Conservation (phyloP, 2,888 invertebrate genomes). For the Lagria hirta region DNA sequence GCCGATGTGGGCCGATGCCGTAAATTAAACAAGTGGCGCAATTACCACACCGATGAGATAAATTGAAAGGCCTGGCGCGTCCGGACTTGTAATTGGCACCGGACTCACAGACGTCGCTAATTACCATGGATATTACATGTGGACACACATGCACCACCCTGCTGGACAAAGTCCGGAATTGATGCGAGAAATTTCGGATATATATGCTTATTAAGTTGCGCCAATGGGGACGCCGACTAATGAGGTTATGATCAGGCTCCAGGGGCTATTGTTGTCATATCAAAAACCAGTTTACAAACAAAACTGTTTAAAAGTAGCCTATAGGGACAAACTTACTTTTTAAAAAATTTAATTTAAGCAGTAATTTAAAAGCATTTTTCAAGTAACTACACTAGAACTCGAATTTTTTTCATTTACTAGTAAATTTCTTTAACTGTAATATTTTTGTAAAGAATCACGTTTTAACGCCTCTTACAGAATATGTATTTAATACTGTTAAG, state of each 20-base stretch:
- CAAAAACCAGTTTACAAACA: slow-evolving; percentile 3
- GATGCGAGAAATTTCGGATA: slow-evolving; percentile 46
- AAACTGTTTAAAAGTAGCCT: no score
- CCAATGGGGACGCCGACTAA: slow-evolving; percentile 12
- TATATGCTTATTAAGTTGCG: slow-evolving; percentile 44
- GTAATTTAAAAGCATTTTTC: no score
- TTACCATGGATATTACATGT: slow-evolving; percentile 52
- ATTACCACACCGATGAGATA: slow-evolving; percentile 45
- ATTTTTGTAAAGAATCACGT: no score
- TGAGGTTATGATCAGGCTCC: slow-evolving; percentile 16
- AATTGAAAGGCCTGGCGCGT: slow-evolving; percentile 46
- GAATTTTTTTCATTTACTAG: no score
- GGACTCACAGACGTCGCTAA: slow-evolving; percentile 48
- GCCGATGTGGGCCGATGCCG: slow-evolving; percentile 41
- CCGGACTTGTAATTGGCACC: slow-evolving; percentile 46
- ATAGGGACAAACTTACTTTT: no score
- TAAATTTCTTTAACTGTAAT: no score
- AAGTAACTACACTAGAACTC: no score
- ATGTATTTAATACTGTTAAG: no score
- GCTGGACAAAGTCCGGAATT: slow-evolving; percentile 37
- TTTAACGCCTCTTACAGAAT: no score
- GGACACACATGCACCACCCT: slow-evolving; percentile 45
- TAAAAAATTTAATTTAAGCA: no score
- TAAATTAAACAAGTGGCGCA: slow-evolving; percentile 49
- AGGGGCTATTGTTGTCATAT: slow-evolving; percentile 10